Conservation (phyloP, 2,797 vertebrate genomes). For the Siniperca obscura region DNA sequence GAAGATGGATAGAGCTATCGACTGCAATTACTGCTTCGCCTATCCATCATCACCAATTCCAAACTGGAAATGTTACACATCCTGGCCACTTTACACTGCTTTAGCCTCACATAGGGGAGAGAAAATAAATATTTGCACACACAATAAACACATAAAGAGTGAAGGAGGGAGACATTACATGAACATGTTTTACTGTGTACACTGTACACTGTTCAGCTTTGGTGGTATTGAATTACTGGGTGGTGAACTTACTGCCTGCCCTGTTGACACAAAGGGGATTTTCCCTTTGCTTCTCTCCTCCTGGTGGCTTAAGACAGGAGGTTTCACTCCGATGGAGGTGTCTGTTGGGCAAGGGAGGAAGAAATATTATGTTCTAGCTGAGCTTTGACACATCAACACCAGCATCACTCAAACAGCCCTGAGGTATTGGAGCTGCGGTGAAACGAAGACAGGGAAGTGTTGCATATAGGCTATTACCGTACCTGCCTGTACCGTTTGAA, state of each 20-base stretch:
- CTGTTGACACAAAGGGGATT: constrained; percentile 52
- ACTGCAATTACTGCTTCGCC: constrained; percentile 33
- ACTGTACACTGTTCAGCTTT: constrained; percentile 63
- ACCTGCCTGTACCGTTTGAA: neutral
- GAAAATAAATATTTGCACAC: constrained; percentile 19
- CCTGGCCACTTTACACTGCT: constrained; percentile 21
- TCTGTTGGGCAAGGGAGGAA: constrained; percentile 41
- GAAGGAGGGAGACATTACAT: constrained; percentile 16
- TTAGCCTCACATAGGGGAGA: neutral
- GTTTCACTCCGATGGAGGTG: constrained; percentile 52
- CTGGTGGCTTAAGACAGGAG: constrained; percentile 36
- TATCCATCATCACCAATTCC: constrained; percentile 43
- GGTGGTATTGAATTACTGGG: constrained; percentile 69
- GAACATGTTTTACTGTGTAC: constrained; percentile 56
- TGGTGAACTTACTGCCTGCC: constrained; percentile 61
- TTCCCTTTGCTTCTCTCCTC: constrained; percentile 33
- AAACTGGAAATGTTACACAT: constrained; percentile 24
- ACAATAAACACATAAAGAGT: constrained; percentile 21
- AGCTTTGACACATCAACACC: constrained; percentile 54
- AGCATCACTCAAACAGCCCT: constrained; percentile 52
- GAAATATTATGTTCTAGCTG: constrained; percentile 47
- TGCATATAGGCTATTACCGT: neutral
- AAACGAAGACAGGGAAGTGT: constrained; percentile 19
- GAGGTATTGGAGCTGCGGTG: constrained; percentile 23
- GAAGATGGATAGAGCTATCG: constrained; percentile 55